These are phyloP conservation scores for Sciurus carolinensis DNA, from an alignment of 2,797 vertebrate species.

Conservation along the genomic window DNA sequence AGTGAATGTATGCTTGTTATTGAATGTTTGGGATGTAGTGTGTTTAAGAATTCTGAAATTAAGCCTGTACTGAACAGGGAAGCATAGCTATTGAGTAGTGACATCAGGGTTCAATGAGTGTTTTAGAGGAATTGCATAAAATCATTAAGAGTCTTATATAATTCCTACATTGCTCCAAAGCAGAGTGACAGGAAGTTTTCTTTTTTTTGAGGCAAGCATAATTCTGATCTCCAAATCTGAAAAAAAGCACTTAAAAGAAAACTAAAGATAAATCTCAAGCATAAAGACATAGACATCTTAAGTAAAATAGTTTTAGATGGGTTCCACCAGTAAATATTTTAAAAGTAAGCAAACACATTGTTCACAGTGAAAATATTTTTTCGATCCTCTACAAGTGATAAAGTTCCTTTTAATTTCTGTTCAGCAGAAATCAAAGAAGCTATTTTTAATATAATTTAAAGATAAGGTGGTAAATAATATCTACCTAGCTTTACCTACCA, in stretches of 20 bases:
- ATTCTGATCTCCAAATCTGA: neutral
- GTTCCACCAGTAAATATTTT: neutral
- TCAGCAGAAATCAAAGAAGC: neutral
- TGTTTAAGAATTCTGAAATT: neutral
- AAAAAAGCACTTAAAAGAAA: constrained; percentile 16
- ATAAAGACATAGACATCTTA: neutral
- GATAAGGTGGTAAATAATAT: neutral
- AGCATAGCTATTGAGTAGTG: neutral
- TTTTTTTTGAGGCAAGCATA: neutral
- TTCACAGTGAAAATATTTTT: neutral
- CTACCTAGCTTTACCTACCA: neutral
- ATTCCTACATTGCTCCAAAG: constrained; percentile 22
- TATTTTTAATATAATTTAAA: neutral
- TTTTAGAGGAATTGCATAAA: neutral
- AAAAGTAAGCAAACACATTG: neutral
- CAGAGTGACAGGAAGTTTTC: neutral
- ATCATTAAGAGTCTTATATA: neutral
- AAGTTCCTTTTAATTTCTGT: neutral
- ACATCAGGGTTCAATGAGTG: neutral
- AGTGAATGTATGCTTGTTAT: neutral
- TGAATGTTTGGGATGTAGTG: neutral
- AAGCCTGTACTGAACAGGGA: neutral
- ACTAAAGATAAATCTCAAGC: constrained; percentile 4
- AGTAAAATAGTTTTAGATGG: constrained; percentile 40
- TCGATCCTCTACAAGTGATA: neutral